Base-by-base conservation (phyloP, 2,797 vertebrate genomes). In the Centropyge bicolor region DNA sequence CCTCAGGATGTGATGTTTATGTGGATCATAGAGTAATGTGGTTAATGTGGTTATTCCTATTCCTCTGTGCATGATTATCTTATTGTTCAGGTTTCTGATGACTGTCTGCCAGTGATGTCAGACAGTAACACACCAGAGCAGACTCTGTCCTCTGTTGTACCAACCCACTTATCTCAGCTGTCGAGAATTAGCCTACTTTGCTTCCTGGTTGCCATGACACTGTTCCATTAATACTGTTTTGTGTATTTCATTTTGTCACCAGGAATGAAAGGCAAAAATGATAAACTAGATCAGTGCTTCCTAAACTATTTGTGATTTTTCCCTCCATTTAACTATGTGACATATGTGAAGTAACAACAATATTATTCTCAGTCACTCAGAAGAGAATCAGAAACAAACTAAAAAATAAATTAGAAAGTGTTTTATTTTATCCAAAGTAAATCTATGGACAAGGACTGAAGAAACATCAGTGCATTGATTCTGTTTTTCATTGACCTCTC, bases 151-250 rank as follows among this genome's bases (percentile, higher is more conserved):
- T 59, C 27, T n/a, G 31, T 45, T 61, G 24, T 24, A 24, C 24
- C 35, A 10, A 19, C 64, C 46, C 17, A 38, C 14, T 78, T 27
- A 66, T 60, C 20, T 61, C 51, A 64, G 62, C 55, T 61, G 38
- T 51, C 22, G 36, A 65, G 9, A 24, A 8, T 11, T 2, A 59
- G 31, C 24, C 31, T 59, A 38, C 49, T 27, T 46, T 54, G 27
- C 38, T 46, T 60, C 36, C 52, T 19, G 40, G 51, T 43, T 57
- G 64, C 75, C 16, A 7, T 16, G 61, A 24, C 16, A 4, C 38
- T 20, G 35, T 38, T 70, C 38, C 65, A 27, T 24, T 22, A 14
- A 55, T 40, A 9, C 24, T 38, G 41, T 51, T 67, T 51, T 14
- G 56, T 61, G 17, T 31, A 35, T n/a, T 52, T 72, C 4, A 52